A percentile compares a stretch with the other conserved stretches of the same genome.
Conservation (phyloP, 2,113 vertebrate species). For the Trochalopteron elliotii region DNA sequence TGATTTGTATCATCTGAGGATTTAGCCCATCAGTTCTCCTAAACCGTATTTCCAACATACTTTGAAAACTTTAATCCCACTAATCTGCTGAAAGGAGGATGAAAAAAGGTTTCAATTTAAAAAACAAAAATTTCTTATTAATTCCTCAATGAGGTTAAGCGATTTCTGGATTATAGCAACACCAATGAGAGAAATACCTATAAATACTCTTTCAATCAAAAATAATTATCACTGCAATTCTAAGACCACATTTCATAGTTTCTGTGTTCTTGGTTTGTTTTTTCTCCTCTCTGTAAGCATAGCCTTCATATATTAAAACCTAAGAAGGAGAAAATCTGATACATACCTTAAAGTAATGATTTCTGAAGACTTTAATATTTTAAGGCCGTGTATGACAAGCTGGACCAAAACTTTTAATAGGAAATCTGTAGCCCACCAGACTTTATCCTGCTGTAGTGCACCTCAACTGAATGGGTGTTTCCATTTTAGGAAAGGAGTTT, state of each 20-base stretch:
- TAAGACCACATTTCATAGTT: not conserved
- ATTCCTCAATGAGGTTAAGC: not conserved
- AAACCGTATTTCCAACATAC: not conserved
- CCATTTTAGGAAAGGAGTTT: no score
- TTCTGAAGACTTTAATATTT: not conserved
- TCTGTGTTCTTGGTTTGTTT: not conserved
- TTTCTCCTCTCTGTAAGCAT: not conserved
- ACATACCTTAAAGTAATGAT: not conserved
- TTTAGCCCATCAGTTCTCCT: not conserved
- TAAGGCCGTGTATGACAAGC: accelerated
- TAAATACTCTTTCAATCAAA: not conserved
- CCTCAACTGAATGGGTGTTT: no score
- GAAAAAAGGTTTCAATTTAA: not conserved
- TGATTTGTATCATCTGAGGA: not conserved
- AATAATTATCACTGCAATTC: not conserved
- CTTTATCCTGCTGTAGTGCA: not conserved
- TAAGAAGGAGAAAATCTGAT: not conserved
- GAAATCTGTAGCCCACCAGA: not conserved
- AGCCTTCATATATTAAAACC: not conserved
- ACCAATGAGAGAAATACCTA: not conserved
- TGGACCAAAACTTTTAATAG: not conserved
- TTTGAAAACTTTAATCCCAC: not conserved
- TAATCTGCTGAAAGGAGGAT: not conserved
- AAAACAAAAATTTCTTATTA: not conserved
- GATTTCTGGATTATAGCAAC: not conserved